Percentiles rank a stretch among this genome's conserved stretches.
Conservation (phyloP, 2,797 vertebrate species). For the Cercopithecus mitis region DNA sequence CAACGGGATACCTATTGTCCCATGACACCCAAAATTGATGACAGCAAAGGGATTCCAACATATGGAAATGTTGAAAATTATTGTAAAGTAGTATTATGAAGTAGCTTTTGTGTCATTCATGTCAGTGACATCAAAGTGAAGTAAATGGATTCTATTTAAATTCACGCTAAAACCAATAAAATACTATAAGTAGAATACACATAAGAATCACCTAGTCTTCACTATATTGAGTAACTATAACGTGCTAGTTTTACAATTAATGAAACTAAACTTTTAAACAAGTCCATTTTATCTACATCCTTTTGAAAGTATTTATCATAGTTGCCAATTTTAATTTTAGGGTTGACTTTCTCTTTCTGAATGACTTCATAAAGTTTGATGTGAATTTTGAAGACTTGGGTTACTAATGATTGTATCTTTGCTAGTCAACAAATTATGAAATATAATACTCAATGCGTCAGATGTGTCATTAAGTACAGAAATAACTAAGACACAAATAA, state of each 20-base stretch:
- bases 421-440: slow-evolving; percentile 81
- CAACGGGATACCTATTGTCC: not conserved
- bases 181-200: slow-evolving; percentile 42
- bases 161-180: slow-evolving; percentile 66
- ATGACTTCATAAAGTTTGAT: slow-evolving; percentile 80
- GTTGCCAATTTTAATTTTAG: slow-evolving; percentile 73
- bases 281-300: slow-evolving; percentile 49
- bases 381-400: slow-evolving; percentile 82
- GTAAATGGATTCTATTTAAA: slow-evolving; percentile 67
- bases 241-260: slow-evolving; percentile 58
- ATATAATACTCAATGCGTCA: slow-evolving; percentile 83
- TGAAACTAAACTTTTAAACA: slow-evolving; percentile 59
- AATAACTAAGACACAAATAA: slow-evolving; percentile 83
- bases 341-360: slow-evolving; percentile 89
- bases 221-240: slow-evolving; percentile 58
- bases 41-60: slow-evolving; percentile 5
- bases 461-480: slow-evolving; percentile 83
- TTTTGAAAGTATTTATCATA: slow-evolving; percentile 71
- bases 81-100: slow-evolving; percentile 32
- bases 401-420: slow-evolving; percentile 84
- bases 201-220: not conserved
- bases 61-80: not conserved
- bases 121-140: slow-evolving; percentile 43
- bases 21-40: not conserved
- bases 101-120: slow-evolving; percentile 50